These are phyloP conservation scores for Caracal caracal DNA, from an alignment of 2,113 vertebrate genomes.

Conservation along the genomic window DNA sequence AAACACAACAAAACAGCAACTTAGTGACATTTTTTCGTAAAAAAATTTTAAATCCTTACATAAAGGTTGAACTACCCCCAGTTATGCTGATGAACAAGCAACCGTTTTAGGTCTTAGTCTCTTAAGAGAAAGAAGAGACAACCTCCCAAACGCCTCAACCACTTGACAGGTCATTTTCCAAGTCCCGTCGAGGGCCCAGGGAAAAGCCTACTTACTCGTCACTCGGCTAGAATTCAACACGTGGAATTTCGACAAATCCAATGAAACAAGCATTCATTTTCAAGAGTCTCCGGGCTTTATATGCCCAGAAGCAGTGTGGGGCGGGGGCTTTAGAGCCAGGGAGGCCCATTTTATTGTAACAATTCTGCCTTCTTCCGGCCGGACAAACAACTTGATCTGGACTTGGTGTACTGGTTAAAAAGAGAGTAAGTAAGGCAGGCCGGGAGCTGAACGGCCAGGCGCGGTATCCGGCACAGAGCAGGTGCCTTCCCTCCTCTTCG, in stretches of 20 bases:
- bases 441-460: not conserved
- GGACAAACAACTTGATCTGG: not conserved
- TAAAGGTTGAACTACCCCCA: not conserved
- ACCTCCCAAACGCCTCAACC: not conserved
- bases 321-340: not conserved
- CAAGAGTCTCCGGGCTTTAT: not conserved
- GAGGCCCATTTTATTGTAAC: not conserved
- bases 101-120: not conserved
- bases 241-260: not conserved
- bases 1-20: not conserved
- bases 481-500: not conserved
- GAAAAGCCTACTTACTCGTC: not conserved
- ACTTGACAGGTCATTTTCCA: not conserved
- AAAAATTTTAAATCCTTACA: not conserved
- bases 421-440: not conserved
- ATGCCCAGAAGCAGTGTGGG: not conserved
- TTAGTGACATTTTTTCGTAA: not conserved
- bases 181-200: not conserved
- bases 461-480: rapidly evolving
- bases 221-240: not conserved
- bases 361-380: not conserved
- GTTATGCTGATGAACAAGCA: not conserved
- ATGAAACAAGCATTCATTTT: not conserved
- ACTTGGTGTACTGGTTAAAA: not conserved
- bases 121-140: not conserved